phyloP scores from a whole-genome alignment of 2,888 invertebrate genomes.

The Dasysyrphus albostriatus region DNA sequence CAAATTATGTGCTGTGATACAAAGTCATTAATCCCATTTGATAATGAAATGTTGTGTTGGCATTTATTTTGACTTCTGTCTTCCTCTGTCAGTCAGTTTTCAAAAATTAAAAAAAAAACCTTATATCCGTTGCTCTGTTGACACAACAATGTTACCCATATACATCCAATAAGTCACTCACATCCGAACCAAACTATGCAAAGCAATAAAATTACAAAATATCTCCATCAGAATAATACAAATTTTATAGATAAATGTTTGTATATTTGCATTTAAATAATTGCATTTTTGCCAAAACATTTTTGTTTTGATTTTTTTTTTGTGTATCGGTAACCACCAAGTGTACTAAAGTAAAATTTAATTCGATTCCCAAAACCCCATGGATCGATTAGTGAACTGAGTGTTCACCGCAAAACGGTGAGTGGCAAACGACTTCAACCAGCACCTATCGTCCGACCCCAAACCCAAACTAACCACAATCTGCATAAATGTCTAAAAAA shows the following conservation, averaged over 20 bases:
- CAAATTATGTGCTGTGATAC: neutral
- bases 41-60: neutral
- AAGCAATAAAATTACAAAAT: slow-evolving; percentile 5
- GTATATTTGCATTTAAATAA: neutral
- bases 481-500: slow-evolving; percentile 68
- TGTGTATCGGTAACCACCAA: neutral
- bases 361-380: slow-evolving; percentile 42
- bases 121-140: neutral
- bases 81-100: neutral
- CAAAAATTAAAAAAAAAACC: neutral
- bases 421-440: slow-evolving; percentile 31
- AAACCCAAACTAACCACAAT: slow-evolving; percentile 54
- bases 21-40: neutral
- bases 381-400: slow-evolving; percentile 67
- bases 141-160: neutral
- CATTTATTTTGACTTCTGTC: neutral
- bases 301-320: neutral
- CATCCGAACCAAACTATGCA: neutral
- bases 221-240: neutral
- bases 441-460: slow-evolving; percentile 28
- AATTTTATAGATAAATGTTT: neutral
- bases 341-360: slow-evolving; percentile 43
- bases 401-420: slow-evolving; percentile 31
- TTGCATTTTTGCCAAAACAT: slow-evolving; percentile 28
- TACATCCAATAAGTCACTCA: slow-evolving; percentile 10